Conservation (phyloP, 23 tunicate species). For the Trididemnum miniatum region DNA sequence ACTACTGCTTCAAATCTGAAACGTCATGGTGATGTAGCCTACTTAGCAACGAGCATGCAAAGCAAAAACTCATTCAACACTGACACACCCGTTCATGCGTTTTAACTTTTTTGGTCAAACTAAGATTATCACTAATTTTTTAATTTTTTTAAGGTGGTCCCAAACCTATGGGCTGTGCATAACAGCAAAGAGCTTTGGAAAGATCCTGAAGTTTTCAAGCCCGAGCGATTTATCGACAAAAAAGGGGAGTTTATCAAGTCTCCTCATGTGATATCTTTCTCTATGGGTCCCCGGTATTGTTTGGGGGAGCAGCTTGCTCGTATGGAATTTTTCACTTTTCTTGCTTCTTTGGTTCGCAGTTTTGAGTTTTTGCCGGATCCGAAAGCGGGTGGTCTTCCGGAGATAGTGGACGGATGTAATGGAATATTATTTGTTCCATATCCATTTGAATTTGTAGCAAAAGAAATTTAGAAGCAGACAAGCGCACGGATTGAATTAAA, state of each 20-base stretch:
- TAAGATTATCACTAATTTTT: too few species aligned
- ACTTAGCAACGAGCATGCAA: too few species aligned
- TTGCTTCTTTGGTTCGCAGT: neutral
- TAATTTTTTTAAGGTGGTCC: neutral
- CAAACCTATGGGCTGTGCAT: constrained; percentile 4
- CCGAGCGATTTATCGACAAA: neutral
- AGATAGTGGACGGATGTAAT: neutral
- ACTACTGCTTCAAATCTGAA: too few species aligned
- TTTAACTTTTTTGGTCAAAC: too few species aligned
- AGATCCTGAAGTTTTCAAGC: neutral
- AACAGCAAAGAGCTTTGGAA: neutral
- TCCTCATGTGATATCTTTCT: neutral
- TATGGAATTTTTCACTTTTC: neutral
- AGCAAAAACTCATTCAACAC: too few species aligned
- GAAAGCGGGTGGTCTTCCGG: neutral
- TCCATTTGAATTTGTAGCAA: neutral
- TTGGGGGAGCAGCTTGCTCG: constrained; percentile 15
- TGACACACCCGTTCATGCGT: too few species aligned
- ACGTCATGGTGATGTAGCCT: too few species aligned
- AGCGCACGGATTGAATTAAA: too few species aligned
- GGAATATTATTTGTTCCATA: neutral
- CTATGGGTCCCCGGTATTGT: neutral
- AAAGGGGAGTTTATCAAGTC: neutral
- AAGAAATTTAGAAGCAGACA: too few species aligned
- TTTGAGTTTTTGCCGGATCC: constrained; percentile 15